Percentiles rank a stretch among this genome's conserved stretches.
phyloP scores from a whole-genome alignment of 2,113 vertebrate species.

The Scolopax mira region DNA sequence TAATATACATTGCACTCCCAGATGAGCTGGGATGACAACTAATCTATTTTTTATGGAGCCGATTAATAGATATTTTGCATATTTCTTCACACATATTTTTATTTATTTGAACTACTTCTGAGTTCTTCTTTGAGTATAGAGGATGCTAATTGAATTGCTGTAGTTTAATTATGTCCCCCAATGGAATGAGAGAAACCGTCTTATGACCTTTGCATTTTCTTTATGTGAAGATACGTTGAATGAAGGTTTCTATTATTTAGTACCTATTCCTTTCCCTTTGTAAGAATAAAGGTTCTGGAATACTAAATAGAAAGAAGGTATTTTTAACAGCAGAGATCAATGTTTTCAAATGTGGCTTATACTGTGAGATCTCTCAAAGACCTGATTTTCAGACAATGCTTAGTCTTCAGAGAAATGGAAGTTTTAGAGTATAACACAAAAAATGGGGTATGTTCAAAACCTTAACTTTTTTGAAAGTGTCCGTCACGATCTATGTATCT shows the following conservation, averaged over 20 bases:
- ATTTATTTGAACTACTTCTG: neutral
- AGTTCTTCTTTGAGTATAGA: conserved; percentile 33
- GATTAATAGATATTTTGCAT: neutral
- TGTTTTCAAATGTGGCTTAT: neutral
- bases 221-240: neutral
- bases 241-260: neutral
- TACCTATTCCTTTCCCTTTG: neutral
- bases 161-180: neutral
- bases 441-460: neutral
- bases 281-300: neutral
- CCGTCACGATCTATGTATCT: neutral
- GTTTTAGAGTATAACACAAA: neutral
- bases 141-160: conserved; percentile 21
- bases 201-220: neutral
- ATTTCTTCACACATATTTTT: conserved; percentile 15
- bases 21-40: neutral
- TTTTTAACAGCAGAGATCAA: neutral
- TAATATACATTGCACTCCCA: neutral
- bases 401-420: neutral
- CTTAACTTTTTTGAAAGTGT: neutral
- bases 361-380: neutral
- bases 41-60: neutral
- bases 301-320: neutral
- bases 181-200: neutral
- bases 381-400: neutral